Percentiles rank a stretch among this genome's conserved stretches.
Evolutionary conservation across 2,888 invertebrate genomes (phyloP).

Genomic region (Toxonevra muliebris): DNA sequence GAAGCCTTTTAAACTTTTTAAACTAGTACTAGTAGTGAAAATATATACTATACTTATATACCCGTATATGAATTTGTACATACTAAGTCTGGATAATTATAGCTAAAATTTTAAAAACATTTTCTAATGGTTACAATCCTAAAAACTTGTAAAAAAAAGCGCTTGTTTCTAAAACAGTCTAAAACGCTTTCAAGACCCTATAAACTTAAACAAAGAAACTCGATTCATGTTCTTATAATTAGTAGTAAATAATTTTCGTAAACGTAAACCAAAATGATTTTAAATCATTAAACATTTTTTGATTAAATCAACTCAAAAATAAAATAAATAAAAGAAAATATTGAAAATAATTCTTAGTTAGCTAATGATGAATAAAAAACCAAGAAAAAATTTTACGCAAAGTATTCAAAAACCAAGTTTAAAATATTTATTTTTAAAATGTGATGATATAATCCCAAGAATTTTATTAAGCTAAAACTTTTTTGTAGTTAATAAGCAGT

Average conservation of each 20-base stretch:
- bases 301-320: slow-evolving; percentile 6
- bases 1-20: slow-evolving; percentile 49
- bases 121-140: not conserved
- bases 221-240: too few relatives aligned
- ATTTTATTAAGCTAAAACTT: slow-evolving; percentile 1
- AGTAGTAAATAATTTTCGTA: too few relatives aligned
- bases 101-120: slow-evolving; percentile 13
- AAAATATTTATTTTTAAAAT: slow-evolving; percentile 24
- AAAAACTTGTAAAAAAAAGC: slow-evolving; percentile 26
- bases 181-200: too few relatives aligned
- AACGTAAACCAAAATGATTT: too few relatives aligned
- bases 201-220: too few relatives aligned
- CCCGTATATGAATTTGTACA: slow-evolving; percentile 31
- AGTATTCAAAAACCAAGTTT: slow-evolving; percentile 19
- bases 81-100: slow-evolving; percentile 3
- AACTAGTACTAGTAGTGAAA: slow-evolving; percentile 21
- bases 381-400: not conserved
- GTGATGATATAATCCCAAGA: slow-evolving; percentile 14
- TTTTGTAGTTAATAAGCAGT: slow-evolving; percentile 9
- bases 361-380: not conserved
- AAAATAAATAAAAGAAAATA: not conserved
- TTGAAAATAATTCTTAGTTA: too few relatives aligned
- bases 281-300: slow-evolving; percentile 15
- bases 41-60: too few relatives aligned
- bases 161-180: slow-evolving; percentile 52